Evolutionary conservation across 2,113 vertebrate species (phyloP).

Genomic region (Mustela nigripes): DNA sequence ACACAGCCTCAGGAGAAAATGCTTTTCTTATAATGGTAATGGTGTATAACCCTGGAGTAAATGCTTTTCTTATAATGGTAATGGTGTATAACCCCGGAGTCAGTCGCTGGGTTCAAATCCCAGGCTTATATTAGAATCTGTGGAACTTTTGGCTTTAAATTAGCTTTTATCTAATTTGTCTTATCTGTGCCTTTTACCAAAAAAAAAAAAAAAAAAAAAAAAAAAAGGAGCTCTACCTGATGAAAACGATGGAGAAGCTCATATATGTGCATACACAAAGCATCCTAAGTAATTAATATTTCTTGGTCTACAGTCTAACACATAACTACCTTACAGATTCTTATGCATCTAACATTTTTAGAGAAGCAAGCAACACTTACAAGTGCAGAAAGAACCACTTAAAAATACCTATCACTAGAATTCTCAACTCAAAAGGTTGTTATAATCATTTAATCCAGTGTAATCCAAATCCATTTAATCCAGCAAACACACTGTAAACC

Average conservation of each 20-base stretch:
- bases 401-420: neutral
- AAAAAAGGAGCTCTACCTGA: neutral
- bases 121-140: neutral
- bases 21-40: neutral
- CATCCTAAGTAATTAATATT: neutral
- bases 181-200: neutral
- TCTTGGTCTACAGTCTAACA: neutral
- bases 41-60: neutral
- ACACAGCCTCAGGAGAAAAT: neutral
- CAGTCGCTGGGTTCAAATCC: neutral
- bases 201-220: neutral
- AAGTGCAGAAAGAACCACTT: constrained; percentile 19
- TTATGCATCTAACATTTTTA: neutral
- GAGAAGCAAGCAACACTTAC: neutral
- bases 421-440: neutral
- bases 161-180: neutral
- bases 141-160: neutral
- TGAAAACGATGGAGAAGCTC: neutral
- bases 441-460: neutral
- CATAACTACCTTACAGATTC: neutral
- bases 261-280: fast-evolving
- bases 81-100: neutral
- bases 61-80: neutral
- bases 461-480: no score
- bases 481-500: neutral